Evolutionary conservation across 1,140 invertebrate genomes (phyloP).

Genomic region (Bicyclus anynana): DNA sequence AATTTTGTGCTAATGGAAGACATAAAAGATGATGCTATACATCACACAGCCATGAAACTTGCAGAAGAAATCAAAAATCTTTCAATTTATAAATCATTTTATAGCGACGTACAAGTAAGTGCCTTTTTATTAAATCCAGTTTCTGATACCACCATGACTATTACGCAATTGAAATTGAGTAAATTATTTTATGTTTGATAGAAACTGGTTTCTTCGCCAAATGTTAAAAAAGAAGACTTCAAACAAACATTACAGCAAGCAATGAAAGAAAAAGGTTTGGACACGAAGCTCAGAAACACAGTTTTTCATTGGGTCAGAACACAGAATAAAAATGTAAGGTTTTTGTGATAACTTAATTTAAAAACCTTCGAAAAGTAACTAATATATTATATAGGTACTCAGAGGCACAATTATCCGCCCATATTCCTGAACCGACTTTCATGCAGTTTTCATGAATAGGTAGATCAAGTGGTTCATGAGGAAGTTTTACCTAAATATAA

Average conservation of each 20-base stretch:
- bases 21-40: constrained; percentile 77
- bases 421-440: no score
- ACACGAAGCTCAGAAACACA: constrained; percentile 88
- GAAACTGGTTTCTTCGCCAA: constrained; percentile 85
- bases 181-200: constrained; percentile 56
- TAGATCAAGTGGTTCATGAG: no score
- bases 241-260: constrained; percentile 84
- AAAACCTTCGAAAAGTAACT: no score
- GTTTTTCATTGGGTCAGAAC: constrained; percentile 88
- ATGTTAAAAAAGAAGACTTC: constrained; percentile 86
- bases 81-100: constrained; percentile 79
- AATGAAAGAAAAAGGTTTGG: constrained; percentile 85
- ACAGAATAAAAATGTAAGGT: constrained; percentile 74
- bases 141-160: not conserved
- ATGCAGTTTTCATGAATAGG: no score
- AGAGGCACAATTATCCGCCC: no score
- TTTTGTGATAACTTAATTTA: not conserved
- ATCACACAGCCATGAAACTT: constrained; percentile 78
- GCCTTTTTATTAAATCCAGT: no score
- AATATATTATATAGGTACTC: no score
- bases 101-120: constrained; percentile 76
- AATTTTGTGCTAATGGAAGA: constrained; percentile 61
- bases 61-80: constrained; percentile 78
- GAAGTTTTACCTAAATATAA: no score
- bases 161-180: constrained; percentile 3